Evolutionary conservation across 2,888 invertebrate genomes (phyloP).

Genomic region (Rhamphomyia laevipes): DNA sequence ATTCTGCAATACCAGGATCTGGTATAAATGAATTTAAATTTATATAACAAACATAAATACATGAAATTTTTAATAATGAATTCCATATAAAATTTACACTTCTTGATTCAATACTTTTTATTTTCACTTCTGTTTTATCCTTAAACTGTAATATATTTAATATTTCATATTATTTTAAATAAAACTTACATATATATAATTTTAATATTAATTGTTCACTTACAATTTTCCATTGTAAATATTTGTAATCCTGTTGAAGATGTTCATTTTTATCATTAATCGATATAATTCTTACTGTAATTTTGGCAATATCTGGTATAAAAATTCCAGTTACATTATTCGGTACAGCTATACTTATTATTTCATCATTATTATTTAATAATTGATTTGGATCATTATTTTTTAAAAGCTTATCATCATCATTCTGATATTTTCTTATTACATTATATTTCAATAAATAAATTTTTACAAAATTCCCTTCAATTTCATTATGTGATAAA

Average conservation of each 20-base stretch:
- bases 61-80: constrained; percentile 6
- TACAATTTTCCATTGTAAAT: constrained; percentile 37
- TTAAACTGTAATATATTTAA: constrained; percentile 9
- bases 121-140: constrained; percentile 4
- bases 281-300: constrained; percentile 31
- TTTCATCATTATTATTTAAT: constrained; percentile 22
- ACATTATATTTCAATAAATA: too few species aligned
- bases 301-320: constrained; percentile 27
- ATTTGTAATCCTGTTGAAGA: constrained; percentile 32
- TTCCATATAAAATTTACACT: constrained; percentile 25
- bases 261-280: constrained; percentile 32
- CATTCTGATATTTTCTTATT: too few species aligned
- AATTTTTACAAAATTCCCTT: too few species aligned
- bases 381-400: not conserved
- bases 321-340: constrained; percentile 34
- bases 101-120: constrained; percentile 26
- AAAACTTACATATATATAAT: not conserved
- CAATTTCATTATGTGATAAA: not conserved
- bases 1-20: constrained; percentile 1
- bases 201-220: constrained; percentile 13
- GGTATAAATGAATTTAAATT: constrained; percentile 1
- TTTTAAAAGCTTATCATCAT: not conserved
- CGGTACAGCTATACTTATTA: constrained; percentile 29
- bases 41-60: constrained; percentile 14
- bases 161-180: not conserved